phyloP scores from a whole-genome alignment of 2,888 invertebrate genomes.

The Agrochola macilenta region DNA sequence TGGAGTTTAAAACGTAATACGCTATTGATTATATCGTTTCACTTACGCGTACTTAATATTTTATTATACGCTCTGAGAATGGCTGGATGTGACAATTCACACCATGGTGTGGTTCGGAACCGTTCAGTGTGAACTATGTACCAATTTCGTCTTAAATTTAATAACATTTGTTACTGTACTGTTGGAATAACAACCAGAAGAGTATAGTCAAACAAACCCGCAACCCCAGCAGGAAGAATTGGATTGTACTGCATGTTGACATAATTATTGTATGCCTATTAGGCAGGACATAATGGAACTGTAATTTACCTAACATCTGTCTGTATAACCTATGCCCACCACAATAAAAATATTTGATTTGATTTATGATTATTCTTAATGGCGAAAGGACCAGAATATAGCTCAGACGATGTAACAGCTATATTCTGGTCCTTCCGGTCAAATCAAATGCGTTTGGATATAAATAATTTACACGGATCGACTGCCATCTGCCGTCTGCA shows the following conservation, averaged over 20 bases:
- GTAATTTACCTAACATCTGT: no score
- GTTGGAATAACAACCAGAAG: no score
- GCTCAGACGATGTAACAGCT: background rate
- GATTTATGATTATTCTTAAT: background rate
- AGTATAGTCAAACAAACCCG: no score
- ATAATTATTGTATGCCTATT: no score
- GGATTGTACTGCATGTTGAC: no score
- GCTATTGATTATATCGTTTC: constrained; percentile 63
- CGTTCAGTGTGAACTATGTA: background rate
- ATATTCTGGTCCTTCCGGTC: constrained; percentile 13
- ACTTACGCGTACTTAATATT: constrained; percentile 42
- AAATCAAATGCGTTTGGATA: constrained; percentile 20
- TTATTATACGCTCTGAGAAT: constrained; percentile 51
- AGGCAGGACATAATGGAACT: no score
- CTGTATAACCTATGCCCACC: no score
- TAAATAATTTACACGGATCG: constrained; percentile 26
- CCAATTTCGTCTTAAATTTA: background rate
- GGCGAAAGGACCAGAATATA: constrained; percentile 3
- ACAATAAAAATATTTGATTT: no score
- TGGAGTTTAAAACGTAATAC: constrained; percentile 62
- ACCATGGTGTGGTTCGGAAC: constrained; percentile 17
- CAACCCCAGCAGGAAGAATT: no score
- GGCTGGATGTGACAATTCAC: constrained; percentile 54
- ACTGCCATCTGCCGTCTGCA: constrained; percentile 13
- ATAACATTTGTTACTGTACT: background rate